Evolutionary conservation across 2,888 invertebrate species (phyloP).

Genomic region (Odontomyia ornata): DNA sequence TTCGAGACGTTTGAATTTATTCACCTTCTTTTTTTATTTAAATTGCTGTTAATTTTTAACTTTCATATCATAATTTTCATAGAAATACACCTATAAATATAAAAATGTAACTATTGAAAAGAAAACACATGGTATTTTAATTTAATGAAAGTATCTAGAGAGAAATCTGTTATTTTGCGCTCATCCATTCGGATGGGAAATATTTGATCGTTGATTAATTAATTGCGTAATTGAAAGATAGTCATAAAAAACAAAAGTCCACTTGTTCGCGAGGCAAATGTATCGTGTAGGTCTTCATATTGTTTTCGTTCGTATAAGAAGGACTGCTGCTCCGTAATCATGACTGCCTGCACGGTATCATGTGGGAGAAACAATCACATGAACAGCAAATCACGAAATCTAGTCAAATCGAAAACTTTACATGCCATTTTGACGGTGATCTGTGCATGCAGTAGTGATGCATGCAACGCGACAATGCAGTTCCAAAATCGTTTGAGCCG

Average conservation of each 20-base stretch:
- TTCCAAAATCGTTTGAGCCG: background rate
- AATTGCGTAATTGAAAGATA: background rate
- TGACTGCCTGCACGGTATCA: background rate
- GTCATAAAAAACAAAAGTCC: background rate
- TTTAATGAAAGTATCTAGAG: background rate
- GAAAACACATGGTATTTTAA: background rate
- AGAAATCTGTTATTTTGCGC: background rate
- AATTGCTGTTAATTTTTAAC: constrained; percentile 16
- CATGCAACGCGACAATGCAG: constrained; percentile 2
- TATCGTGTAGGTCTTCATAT: background rate
- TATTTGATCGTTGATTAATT: background rate
- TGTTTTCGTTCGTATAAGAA: background rate
- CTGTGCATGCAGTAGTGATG: background rate
- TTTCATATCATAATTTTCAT: constrained; percentile 27
- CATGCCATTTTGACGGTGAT: background rate
- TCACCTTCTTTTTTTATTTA: constrained; percentile 22
- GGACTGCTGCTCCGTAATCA: background rate
- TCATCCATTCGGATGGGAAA: background rate
- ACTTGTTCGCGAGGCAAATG: background rate
- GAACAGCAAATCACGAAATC: background rate
- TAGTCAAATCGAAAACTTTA: background rate
- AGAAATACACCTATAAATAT: constrained; percentile 23
- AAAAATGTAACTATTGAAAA: background rate
- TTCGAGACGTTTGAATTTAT: constrained; percentile 23
- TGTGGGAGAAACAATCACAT: background rate